Base-by-base conservation (phyloP, 2,797 vertebrate genomes). In the Argyrosomus regius region DNA sequence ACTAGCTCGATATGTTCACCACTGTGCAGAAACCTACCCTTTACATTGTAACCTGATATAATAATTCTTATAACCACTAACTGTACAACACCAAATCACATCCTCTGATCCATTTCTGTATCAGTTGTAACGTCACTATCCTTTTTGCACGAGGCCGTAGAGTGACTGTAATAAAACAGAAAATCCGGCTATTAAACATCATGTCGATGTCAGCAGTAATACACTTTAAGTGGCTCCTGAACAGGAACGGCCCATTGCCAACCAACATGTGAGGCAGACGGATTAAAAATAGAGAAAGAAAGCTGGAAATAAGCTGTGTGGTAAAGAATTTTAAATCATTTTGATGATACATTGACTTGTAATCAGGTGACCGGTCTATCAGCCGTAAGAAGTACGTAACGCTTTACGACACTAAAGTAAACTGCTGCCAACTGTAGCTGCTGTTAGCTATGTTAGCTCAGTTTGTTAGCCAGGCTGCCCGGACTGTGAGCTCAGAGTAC, bases 1-100 rank as follows among this genome's bases (percentile, higher is more conserved):
- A 50, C n/a, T 24, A 35, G 69, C 54, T 77, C 50, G 67, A 41
- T 78, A 72, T 75, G 45, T 71, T 75, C 72, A 72, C 52, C 24
- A 48, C 5, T 11, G 24, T 22, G 52, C 43, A 67, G 39, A 71
- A 77, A 69, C 3, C 18, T n/a, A 20, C 1, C 43, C 46, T 58
- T 61, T 10, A 43, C 26, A 16, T 6, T 31, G 13, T 22, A 49
- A 58, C 39, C 48, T n/a, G 28, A 59, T 20, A 14, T 28, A 54
- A 17, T 31, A 31, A 31, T 31, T 5, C 13, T 67, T 39, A 43
- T 26, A 74, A 71, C 17, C 45, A 18, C 45, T 26, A 7, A 46
- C 2, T 20, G 9, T 17, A 13, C 48, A 6, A 57, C 6, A 20
- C 39, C 1, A 54, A 31, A 16, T 78, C 17, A 24, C 11, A 24